Conservation (phyloP, 2,113 vertebrate genomes). For the Onychostoma macrolepis region DNA sequence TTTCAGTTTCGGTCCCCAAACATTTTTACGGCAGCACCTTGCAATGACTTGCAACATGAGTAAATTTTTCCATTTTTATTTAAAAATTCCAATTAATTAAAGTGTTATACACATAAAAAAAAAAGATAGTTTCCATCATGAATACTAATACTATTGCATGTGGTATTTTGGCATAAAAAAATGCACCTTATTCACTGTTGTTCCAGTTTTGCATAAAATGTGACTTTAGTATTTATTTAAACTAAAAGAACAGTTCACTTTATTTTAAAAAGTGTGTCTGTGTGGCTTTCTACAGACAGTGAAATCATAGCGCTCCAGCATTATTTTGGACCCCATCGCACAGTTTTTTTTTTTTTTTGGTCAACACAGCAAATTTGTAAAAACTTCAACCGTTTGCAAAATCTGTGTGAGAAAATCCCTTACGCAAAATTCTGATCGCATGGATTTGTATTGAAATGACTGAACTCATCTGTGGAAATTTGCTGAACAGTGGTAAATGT, state of each 20-base stretch:
- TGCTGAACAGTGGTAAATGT: too few species aligned
- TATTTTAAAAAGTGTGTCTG: background rate
- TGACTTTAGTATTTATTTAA: background rate
- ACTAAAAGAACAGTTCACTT: background rate
- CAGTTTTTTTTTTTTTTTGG: too few species aligned
- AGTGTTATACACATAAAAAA: background rate
- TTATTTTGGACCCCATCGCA: too few species aligned
- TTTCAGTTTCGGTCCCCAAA: background rate
- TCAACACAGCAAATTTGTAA: too few species aligned
- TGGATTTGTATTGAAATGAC: background rate
- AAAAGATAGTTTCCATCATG: background rate
- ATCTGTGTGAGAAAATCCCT: background rate
- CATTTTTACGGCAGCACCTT: background rate
- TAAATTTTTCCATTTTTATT: background rate
- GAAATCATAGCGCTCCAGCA: too few species aligned
- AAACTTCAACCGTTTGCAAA: background rate
- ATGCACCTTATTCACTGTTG: background rate
- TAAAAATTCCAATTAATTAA: background rate
- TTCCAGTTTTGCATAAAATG: background rate
- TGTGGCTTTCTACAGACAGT: too few species aligned
- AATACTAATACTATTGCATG: background rate
- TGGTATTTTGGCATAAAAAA: background rate
- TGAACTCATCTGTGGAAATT: background rate
- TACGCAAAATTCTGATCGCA: background rate
- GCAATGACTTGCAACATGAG: background rate